Base-by-base conservation (phyloP, 2,113 vertebrate genomes). In the Onychostruthus taczanowskii region DNA sequence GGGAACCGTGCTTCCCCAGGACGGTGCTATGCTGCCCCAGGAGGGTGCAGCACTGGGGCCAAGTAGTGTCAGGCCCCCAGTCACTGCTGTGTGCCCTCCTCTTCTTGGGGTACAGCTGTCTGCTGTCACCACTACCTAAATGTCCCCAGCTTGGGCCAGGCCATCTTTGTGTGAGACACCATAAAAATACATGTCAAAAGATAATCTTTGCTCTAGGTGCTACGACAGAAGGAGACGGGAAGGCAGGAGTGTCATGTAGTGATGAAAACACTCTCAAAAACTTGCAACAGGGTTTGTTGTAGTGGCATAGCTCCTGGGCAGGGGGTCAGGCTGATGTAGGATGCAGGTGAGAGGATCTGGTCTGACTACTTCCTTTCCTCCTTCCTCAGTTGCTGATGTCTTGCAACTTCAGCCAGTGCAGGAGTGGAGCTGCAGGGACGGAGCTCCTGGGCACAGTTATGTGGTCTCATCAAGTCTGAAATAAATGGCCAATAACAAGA, bases 41-140 rank as follows among this genome's bases (percentile, higher is more conserved):
- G n/a, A 41, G 18, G 3, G 11, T 53, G 31, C 67, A 39, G 49
- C 0, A 0, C 49, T 47, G 24, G n/a, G 11, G 16, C 5, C 1
- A 39, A 68, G 37, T 9, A 26, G 27, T 83, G 50, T 41, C 55
- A 28, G 55, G 16, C 10, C 23, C 6, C 22, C 0, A 2, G 1
- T 61, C n/a, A 3, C 27, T 5, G 2, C 53, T 2, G 0, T 1
- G 2, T 62, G 64, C 31, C 20, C 37, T 78, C 31, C 26, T 31
- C 15, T 66, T 73, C 31, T 26, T 1, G 0, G 27, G 15, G 3
- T 27, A 16, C 33, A 63, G 44, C 66, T 44, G 6, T 64, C 13
- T 0, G 0, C 50, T 74, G 28, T 62, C 41, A 35, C 31, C 5
- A 2, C 41, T 8, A 1, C 41, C 30, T 49, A 26, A 39, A n/a